Percentiles rank a stretch among this genome's conserved stretches.
Evolutionary conservation across 2,797 vertebrate genomes (phyloP).

Genomic region (Helostoma temminkii): DNA sequence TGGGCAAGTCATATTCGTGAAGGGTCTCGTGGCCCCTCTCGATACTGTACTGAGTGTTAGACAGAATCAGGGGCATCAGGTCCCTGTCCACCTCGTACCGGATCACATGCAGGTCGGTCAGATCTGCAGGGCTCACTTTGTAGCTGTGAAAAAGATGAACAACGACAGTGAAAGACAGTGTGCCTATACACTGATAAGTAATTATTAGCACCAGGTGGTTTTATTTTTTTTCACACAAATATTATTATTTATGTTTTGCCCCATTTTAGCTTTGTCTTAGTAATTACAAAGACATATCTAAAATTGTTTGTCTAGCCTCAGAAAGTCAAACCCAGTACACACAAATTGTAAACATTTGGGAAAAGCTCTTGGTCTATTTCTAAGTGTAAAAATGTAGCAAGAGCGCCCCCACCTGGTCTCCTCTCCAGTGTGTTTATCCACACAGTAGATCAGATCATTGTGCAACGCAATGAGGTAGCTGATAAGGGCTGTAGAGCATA

Average conservation of each 20-base stretch:
- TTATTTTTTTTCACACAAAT: no score
- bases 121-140: conserved; percentile 88
- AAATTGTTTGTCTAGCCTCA: not conserved
- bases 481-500: conserved; percentile 92
- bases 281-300: not conserved
- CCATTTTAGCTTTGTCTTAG: not conserved
- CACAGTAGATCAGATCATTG: conserved; percentile 87
- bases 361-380: not conserved
- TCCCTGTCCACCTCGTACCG: conserved; percentile 91
- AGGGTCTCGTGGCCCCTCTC: conserved; percentile 88
- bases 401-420: conserved; percentile 85
- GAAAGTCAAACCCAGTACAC: not conserved
- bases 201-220: not conserved
- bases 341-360: not conserved
- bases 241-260: no score
- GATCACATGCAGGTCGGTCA: conserved; percentile 92
- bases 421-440: conserved; percentile 85
- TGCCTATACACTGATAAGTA: not conserved
- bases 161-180: not conserved
- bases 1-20: conserved; percentile 90
- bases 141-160: conserved; percentile 83
- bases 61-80: conserved; percentile 90
- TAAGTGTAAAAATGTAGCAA: conserved; percentile 50
- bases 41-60: conserved; percentile 95
- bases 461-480: conserved; percentile 94